Evolutionary conservation across 1,140 invertebrate species (phyloP), one percentile per base, ranked within the genome.

Genomic region (Trachelipus rathkii): DNA sequence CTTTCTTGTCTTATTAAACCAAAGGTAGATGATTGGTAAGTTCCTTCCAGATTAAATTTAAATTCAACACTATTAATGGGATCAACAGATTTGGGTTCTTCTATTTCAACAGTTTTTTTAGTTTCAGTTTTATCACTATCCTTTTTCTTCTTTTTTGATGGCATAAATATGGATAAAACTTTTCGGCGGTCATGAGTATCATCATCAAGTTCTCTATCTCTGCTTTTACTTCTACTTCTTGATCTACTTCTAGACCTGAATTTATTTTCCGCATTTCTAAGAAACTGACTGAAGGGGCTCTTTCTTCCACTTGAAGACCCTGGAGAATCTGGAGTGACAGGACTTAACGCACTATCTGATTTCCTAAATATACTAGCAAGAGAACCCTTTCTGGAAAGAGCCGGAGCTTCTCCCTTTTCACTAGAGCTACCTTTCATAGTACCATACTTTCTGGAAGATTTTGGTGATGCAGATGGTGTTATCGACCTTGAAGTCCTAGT

Each of bases 331-430:
- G 90, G 90, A 0, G 90, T 91, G 78, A 91, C 90, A 2, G 90
- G 90, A 77, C 90, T 91, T 10, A 88, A 85, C 44, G 87, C 86
- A 7, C 85, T 86, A 82, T 88, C 87, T 69, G 85, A 86, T 77
- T 89, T 89, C 83, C 90, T 91, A 82, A 93, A 93, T 8, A 93
- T 84, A 0, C 91, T 92, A 77, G 91, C 89, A 81, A 93, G 92
- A 23, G 91, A 93, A 79, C 90, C 92, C 83, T 92, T 92, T 68
- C 92, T 86, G 0, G 91, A 92, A 0, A 90, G 87, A 0, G 89
- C 88, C 79, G 88, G 89, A 0, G 88, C 77, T 1, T 87, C 21
- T 15, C 70, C 77, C 44, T 77, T 81, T 67, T 78, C 80, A 46
- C 74, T 72, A 15, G 44, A 71, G 43, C 78, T 77, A 21, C 71